Evolutionary conservation across 2,888 invertebrate species (phyloP).

Genomic region (Cryptocephalus primarius): DNA sequence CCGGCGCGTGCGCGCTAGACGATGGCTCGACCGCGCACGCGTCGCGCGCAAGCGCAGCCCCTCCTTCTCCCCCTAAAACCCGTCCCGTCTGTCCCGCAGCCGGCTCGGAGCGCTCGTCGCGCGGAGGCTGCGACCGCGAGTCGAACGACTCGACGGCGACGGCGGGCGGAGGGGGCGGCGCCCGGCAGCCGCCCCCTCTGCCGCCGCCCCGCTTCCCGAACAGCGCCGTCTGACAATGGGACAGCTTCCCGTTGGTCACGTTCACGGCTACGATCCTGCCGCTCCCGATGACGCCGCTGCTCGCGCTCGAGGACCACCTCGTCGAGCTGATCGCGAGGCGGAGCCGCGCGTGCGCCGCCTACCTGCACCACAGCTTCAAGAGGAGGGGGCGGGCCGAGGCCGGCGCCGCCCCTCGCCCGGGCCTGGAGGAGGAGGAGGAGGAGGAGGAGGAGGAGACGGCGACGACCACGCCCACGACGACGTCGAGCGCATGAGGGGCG

Average conservation of each 20-base stretch:
- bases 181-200: constrained; percentile 70
- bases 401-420: constrained; percentile 6
- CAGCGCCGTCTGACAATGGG: constrained; percentile 75
- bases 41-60: no score
- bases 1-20: no score
- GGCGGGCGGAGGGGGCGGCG: constrained; percentile 46
- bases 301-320: constrained; percentile 48
- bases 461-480: no score
- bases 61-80: no score
- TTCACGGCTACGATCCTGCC: constrained; percentile 40
- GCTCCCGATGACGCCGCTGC: constrained; percentile 34
- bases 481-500: background rate
- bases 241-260: constrained; percentile 45
- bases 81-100: constrained; percentile 34
- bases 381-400: constrained; percentile 24
- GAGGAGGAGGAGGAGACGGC: no score
- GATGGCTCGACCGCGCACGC: no score
- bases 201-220: constrained; percentile 70
- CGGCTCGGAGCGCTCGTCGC: constrained; percentile 83
- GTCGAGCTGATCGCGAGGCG: constrained; percentile 46
- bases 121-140: constrained; percentile 50
- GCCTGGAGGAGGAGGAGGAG: background rate
- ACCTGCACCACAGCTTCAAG: constrained; percentile 56
- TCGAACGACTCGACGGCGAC: no score
- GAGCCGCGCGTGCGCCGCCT: constrained; percentile 57